A percentile compares a stretch with the other conserved stretches of the same genome.
These are phyloP conservation scores for Drosophila pseudoobscura DNA, from an alignment of 1,140 invertebrate genomes.

Conservation along the genomic window DNA sequence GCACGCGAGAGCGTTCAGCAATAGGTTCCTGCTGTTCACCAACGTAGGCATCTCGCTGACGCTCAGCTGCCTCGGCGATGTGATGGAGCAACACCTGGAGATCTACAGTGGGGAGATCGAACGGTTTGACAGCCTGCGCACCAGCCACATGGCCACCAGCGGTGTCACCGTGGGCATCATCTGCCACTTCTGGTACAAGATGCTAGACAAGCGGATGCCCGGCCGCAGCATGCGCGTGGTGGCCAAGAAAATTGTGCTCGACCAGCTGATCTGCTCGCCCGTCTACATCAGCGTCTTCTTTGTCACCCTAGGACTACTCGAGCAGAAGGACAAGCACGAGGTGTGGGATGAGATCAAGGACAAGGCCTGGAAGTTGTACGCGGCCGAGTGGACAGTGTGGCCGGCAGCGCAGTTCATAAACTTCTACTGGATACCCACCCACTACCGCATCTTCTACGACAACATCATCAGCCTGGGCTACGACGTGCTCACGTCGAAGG, in stretches of 20 bases:
- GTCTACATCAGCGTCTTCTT: slow-evolving; percentile 93
- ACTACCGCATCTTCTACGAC: slow-evolving; percentile 94
- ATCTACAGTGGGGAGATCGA: slow-evolving; percentile 87
- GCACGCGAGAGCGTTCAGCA: slow-evolving; percentile 85
- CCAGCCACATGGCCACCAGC: slow-evolving; percentile 90
- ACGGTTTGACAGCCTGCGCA: slow-evolving; percentile 87
- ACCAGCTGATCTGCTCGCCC: slow-evolving; percentile 95
- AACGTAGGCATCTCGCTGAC: slow-evolving; percentile 92
- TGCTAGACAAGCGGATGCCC: slow-evolving; percentile 87
- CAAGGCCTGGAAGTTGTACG: slow-evolving; percentile 91
- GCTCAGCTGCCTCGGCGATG: slow-evolving; percentile 91
- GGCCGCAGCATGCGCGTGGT: slow-evolving; percentile 88
- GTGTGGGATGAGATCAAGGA: slow-evolving; percentile 89
- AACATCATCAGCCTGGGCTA: slow-evolving; percentile 95
- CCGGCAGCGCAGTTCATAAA: slow-evolving; percentile 93
- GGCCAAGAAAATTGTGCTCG: slow-evolving; percentile 92
- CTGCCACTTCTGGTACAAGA: slow-evolving; percentile 93
- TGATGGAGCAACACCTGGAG: slow-evolving; percentile 93
- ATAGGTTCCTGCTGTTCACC: slow-evolving; percentile 91
- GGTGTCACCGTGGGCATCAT: slow-evolving; percentile 91
- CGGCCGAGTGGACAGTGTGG: slow-evolving; percentile 92
- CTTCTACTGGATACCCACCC: slow-evolving; percentile 93
- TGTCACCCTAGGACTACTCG: slow-evolving; percentile 89
- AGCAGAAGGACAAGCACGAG: slow-evolving; percentile 86
- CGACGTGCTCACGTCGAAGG: slow-evolving; percentile 95